A percentile compares a stretch with the other conserved stretches of the same genome.
These are phyloP conservation scores for Eupeodes corollae DNA, from an alignment of 1,140 invertebrate genomes.

Conservation along the genomic window DNA sequence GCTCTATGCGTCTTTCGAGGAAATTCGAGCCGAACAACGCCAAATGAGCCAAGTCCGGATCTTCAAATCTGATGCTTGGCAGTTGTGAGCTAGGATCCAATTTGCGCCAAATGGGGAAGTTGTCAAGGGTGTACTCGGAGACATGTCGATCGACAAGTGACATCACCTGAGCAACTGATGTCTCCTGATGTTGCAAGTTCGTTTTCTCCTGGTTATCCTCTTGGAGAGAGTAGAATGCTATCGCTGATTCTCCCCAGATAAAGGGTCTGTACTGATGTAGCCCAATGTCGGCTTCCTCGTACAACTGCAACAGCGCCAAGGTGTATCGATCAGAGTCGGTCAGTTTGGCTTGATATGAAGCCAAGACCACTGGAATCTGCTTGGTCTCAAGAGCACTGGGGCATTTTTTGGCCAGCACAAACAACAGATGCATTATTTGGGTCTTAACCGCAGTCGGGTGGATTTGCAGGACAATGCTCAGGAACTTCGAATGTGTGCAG, in stretches of 20 bases:
- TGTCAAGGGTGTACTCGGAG: constrained; percentile 52
- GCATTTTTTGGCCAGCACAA: constrained; percentile 47
- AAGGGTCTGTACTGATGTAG: constrained; percentile 62
- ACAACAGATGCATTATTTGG: constrained; percentile 48
- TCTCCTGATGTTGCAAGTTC: constrained; percentile 49
- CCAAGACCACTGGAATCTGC: constrained; percentile 58
- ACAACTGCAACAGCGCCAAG: constrained; percentile 48
- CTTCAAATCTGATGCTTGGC: constrained; percentile 17
- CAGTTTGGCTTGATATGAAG: constrained; percentile 57
- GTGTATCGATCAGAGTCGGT: constrained; percentile 50
- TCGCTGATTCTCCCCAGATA: constrained; percentile 65
- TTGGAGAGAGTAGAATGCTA: constrained; percentile 59
- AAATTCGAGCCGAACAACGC: constrained; percentile 20
- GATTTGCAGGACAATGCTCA: constrained; percentile 49
- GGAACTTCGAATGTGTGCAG: constrained; percentile 61
- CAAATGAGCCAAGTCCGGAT: constrained; percentile 11
- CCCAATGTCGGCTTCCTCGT: constrained; percentile 48
- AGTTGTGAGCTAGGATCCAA: constrained; percentile 24
- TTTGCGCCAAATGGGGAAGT: constrained; percentile 47
- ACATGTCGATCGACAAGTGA: constrained; percentile 52
- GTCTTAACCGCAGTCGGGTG: constrained; percentile 43
- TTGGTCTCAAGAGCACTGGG: constrained; percentile 46
- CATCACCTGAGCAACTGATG: constrained; percentile 56
- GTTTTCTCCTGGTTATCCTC: constrained; percentile 42
- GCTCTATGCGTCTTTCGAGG: constrained; percentile 22